Percentiles rank a stretch among this genome's conserved stretches.
Evolutionary conservation across 2,113 vertebrate genomes (phyloP).

Genomic region (Ginglymostoma cirratum): DNA sequence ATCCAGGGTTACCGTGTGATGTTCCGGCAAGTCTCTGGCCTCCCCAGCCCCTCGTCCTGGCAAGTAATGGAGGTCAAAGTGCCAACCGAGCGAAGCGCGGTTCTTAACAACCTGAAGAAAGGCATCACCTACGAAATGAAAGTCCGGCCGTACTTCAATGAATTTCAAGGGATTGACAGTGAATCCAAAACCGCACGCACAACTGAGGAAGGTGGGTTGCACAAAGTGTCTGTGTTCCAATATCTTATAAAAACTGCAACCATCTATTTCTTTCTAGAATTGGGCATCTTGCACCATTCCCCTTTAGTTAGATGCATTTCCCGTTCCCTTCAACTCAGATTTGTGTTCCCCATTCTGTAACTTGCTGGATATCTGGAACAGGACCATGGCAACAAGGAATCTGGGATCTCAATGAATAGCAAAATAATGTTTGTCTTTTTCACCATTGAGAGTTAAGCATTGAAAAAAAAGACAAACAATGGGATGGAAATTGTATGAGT

Average conservation of each 20-base stretch:
- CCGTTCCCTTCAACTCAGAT: neutral
- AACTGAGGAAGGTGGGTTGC: constrained; percentile 80
- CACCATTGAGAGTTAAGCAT: neutral
- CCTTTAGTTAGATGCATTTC: neutral
- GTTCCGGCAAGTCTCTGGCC: constrained; percentile 82
- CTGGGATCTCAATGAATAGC: neutral
- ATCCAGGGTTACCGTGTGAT: constrained; percentile 93
- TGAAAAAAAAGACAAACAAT: neutral
- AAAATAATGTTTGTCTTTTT: neutral
- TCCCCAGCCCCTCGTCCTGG: constrained; percentile 71
- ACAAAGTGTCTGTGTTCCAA: neutral
- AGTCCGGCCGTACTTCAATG: constrained; percentile 94
- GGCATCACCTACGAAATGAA: constrained; percentile 92
- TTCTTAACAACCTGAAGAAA: constrained; percentile 79
- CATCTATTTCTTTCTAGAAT: neutral
- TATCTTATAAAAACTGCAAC: neutral
- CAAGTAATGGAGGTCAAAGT: constrained; percentile 86
- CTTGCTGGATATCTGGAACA: neutral
- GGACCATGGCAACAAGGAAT: neutral
- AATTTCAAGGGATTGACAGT: constrained; percentile 97
- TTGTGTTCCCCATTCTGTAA: neutral
- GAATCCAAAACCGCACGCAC: constrained; percentile 85
- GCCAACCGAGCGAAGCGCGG: constrained; percentile 74
- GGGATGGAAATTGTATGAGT: neutral
- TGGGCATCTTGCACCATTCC: neutral